Evolutionary conservation across 2,113 vertebrate species (phyloP).

Genomic region (Protobothrops flavoviridis): DNA sequence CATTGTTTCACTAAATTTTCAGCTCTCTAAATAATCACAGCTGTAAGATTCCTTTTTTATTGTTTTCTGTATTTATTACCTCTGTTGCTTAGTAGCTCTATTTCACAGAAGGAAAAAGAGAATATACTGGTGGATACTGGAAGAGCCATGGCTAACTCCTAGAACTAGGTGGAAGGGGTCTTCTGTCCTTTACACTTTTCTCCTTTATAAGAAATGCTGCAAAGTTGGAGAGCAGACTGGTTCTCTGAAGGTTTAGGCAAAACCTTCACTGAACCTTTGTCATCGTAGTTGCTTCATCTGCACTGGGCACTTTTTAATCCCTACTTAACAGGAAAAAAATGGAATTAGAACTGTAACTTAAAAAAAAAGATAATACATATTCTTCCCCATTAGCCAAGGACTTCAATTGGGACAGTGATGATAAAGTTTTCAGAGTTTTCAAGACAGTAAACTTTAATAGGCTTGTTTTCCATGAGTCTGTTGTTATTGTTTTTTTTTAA

Average conservation of each 20-base stretch:
- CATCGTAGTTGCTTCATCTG: neutral
- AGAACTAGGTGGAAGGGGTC: neutral
- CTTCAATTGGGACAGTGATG: neutral
- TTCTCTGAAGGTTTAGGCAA: neutral
- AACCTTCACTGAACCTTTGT: neutral
- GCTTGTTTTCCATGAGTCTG: neutral
- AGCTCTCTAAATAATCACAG: neutral
- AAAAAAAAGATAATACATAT: neutral
- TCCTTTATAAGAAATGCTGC: neutral
- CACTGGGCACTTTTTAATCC: neutral
- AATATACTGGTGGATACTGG: neutral
- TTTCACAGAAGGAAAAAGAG: neutral
- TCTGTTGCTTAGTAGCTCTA: neutral
- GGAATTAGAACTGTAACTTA: neutral
- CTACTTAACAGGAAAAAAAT: neutral
- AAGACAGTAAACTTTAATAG: neutral
- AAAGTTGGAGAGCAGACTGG: neutral
- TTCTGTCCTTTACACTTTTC: neutral
- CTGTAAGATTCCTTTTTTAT: neutral
- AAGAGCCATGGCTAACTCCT: neutral
- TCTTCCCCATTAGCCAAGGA: neutral
- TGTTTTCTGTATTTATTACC: neutral
- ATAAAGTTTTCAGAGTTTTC: neutral
- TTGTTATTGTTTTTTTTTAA: neutral
- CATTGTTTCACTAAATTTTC: neutral